A percentile compares a stretch with the other conserved stretches of the same genome.
phyloP scores from a whole-genome alignment of 92 coral and sea anemone species.

The Zoanthus sansibaricus region DNA sequence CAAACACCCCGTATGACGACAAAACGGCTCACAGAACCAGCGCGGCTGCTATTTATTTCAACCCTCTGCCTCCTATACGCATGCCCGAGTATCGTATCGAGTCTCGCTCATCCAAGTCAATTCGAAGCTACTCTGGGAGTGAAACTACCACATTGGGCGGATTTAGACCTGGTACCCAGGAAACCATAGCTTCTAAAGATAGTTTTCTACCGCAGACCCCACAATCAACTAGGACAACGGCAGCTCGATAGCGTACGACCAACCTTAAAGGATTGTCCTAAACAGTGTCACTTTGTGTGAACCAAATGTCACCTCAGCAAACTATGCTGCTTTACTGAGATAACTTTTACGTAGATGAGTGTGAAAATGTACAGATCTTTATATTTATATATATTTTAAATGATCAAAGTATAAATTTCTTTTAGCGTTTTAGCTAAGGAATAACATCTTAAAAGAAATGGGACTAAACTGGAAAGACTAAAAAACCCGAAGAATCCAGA shows the following conservation, averaged over 20 bases:
- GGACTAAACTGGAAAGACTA: too few relatives aligned
- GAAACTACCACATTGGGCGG: conserved; percentile 55
- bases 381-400: too few relatives aligned
- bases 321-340: too few relatives aligned
- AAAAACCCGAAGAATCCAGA: too few relatives aligned
- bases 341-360: too few relatives aligned
- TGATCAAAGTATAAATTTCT: too few relatives aligned
- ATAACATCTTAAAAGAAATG: too few relatives aligned
- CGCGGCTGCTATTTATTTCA: conserved; percentile 63
- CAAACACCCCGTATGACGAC: conserved; percentile 62
- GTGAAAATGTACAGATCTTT: too few relatives aligned
- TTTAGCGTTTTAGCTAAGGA: too few relatives aligned
- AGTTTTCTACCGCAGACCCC: conserved; percentile 21
- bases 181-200: conserved; percentile 15
- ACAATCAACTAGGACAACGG: background rate
- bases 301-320: too few relatives aligned
- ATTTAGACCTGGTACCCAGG: conserved; percentile 38
- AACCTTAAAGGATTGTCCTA: too few relatives aligned
- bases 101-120: conserved; percentile 82
- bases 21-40: conserved; percentile 59
- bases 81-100: conserved; percentile 86
- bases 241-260: conserved; percentile 17
- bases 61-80: conserved; percentile 91
- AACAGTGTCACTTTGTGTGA: too few relatives aligned
- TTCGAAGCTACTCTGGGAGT: conserved; percentile 78